Evolutionary conservation across 2,113 vertebrate species (phyloP).

Genomic region (Petroica traversi): DNA sequence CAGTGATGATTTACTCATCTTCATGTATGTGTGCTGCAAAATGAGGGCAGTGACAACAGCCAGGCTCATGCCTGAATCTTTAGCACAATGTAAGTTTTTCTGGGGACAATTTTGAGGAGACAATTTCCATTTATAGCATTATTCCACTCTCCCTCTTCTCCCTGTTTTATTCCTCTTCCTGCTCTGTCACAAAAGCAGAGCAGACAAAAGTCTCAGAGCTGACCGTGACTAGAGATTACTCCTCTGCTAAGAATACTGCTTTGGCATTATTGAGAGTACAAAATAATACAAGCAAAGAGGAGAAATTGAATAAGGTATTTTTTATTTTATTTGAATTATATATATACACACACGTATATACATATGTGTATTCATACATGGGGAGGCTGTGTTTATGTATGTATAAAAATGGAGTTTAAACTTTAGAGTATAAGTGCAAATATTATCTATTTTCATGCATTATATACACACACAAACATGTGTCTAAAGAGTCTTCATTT

Average conservation of each 20-base stretch:
- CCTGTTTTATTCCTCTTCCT: neutral
- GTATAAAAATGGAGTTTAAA: neutral
- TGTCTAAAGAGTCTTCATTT: neutral
- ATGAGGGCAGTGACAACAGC: neutral
- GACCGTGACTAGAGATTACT: accelerated
- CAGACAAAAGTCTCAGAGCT: neutral
- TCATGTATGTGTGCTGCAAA: neutral
- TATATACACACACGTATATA: neutral
- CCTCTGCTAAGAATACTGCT: neutral
- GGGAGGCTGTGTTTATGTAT: neutral
- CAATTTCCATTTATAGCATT: neutral
- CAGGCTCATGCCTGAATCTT: neutral
- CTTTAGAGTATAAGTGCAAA: neutral
- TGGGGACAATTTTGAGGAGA: neutral
- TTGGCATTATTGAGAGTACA: neutral
- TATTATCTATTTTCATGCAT: neutral
- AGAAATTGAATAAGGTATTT: neutral
- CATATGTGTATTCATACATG: neutral
- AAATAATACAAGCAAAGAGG: neutral
- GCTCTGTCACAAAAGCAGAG: neutral
- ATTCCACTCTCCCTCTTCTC: neutral
- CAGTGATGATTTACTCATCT: neutral
- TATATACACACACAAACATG: neutral
- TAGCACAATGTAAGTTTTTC: neutral
- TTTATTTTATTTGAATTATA: neutral